Evolutionary conservation across 2,888 invertebrate genomes (phyloP).

Genomic region (Rhingia rostrata): DNA sequence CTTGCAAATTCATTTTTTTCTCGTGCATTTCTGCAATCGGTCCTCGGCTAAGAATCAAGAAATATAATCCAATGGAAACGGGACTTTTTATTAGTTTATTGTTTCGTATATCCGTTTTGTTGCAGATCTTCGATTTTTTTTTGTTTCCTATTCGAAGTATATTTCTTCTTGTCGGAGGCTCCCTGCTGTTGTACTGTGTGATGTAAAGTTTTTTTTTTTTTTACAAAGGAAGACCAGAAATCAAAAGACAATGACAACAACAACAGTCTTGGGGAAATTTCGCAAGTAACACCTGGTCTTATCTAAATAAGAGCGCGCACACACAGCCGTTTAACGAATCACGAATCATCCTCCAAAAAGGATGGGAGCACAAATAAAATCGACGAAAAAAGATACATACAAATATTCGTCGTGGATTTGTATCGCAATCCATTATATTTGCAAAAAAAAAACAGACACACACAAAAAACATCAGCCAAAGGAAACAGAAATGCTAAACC

Average conservation of each 20-base stretch:
- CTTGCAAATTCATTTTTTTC: neutral
- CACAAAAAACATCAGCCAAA: conserved; percentile 5
- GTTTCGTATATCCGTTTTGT: conserved; percentile 51
- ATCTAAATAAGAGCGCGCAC: conserved; percentile 72
- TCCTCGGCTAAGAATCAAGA: conserved; percentile 28
- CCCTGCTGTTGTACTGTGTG: conserved; percentile 62
- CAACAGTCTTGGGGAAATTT: conserved; percentile 59
- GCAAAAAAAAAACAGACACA: conserved; percentile 15
- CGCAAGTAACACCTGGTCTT: conserved; percentile 73
- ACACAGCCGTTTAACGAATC: conserved; percentile 66
- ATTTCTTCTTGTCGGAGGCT: conserved; percentile 43
- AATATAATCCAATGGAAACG: conserved; percentile 69
- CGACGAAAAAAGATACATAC: conserved; percentile 48
- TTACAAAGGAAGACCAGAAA: conserved; percentile 22
- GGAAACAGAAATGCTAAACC: conserved; percentile 66
- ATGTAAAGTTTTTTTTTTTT: conserved; percentile 45
- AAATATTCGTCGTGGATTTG: conserved; percentile 66
- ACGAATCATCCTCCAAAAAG: conserved; percentile 52
- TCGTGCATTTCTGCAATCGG: conserved; percentile 3
- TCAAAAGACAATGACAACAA: conserved; percentile 17
- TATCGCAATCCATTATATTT: conserved; percentile 69
- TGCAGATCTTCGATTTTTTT: conserved; percentile 25
- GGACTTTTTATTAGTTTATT: conserved; percentile 72
- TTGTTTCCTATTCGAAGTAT: conserved; percentile 29
- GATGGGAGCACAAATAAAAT: conserved; percentile 19